Evolutionary conservation across 2,888 invertebrate genomes (phyloP).

Genomic region (Toxonevra muliebris): DNA sequence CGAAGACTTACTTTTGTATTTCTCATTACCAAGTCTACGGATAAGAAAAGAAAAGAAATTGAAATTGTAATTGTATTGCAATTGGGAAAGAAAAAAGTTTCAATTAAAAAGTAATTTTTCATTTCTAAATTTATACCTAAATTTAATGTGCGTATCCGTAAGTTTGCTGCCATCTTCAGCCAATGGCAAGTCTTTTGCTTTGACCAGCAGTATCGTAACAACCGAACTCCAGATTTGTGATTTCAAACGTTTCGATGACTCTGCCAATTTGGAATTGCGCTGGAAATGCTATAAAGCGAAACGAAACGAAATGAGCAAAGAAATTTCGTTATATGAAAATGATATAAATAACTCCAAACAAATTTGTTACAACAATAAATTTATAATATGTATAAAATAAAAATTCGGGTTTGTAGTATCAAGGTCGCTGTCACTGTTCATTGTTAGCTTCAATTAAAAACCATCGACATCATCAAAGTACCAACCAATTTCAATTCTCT

Average conservation of each 20-base stretch:
- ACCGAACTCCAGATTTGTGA: conserved; percentile 98
- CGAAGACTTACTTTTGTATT: conserved; percentile 93
- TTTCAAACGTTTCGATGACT: conserved; percentile 85
- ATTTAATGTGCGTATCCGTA: conserved; percentile 94
- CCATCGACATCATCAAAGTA: not conserved
- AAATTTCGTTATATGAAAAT: not conserved
- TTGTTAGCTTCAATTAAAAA: too few species aligned
- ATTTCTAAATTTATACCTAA: conserved; percentile 74
- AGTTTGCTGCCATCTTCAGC: conserved; percentile 84
- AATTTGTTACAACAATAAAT: too few species aligned
- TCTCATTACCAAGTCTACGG: conserved; percentile 90
- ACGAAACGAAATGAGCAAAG: conserved; percentile 19
- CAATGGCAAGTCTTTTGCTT: conserved; percentile 90
- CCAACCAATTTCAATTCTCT: conserved; percentile 51
- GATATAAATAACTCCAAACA: too few species aligned
- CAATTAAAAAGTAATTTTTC: not conserved
- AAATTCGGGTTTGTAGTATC: not conserved
- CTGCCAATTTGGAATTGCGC: conserved; percentile 78
- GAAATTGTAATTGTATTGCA: not conserved
- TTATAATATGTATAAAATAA: too few species aligned
- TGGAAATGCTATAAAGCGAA: conserved; percentile 74
- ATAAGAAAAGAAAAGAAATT: not conserved
- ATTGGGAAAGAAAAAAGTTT: too few species aligned
- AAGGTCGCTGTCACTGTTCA: not conserved
- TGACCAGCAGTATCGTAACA: conserved; percentile 95